These are phyloP conservation scores for Spodoptera exigua DNA, from an alignment of 2,888 invertebrate species.

Conservation along the genomic window DNA sequence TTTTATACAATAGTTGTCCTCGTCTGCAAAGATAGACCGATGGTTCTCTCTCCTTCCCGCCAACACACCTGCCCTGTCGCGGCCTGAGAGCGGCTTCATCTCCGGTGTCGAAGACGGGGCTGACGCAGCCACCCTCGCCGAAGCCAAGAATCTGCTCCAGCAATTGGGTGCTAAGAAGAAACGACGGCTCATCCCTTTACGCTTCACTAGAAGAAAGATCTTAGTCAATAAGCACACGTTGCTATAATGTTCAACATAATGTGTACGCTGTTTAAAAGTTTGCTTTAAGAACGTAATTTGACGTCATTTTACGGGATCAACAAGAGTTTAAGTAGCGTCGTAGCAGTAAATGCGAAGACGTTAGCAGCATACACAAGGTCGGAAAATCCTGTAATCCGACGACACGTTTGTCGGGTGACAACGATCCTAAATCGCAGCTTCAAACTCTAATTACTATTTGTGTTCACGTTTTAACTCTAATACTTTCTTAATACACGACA, in stretches of 20 bases:
- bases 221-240: slow-evolving; percentile 87
- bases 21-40: slow-evolving; percentile 93
- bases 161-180: slow-evolving; percentile 92
- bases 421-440: slow-evolving; percentile 10
- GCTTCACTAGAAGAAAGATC: slow-evolving; percentile 92
- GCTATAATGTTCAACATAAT: slow-evolving; percentile 64
- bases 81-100: slow-evolving; percentile 94
- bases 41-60: slow-evolving; percentile 93
- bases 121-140: slow-evolving; percentile 90
- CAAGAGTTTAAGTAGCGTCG: slow-evolving; percentile 2
- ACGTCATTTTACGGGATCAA: slow-evolving; percentile 15
- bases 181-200: slow-evolving; percentile 91
- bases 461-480: slow-evolving; percentile 5
- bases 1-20: slow-evolving; percentile 90
- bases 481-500: slow-evolving; percentile 5
- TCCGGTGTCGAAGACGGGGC: slow-evolving; percentile 90
- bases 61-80: slow-evolving; percentile 90
- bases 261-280: slow-evolving; percentile 62
- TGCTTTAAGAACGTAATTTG: slow-evolving; percentile 9
- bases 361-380: slow-evolving; percentile 16
- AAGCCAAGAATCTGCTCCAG: slow-evolving; percentile 91
- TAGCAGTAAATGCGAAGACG: slow-evolving; percentile 13
- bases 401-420: slow-evolving; percentile 28
- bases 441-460: slow-evolving; percentile 2
- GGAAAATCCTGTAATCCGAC: slow-evolving; percentile 39